phyloP scores from a whole-genome alignment of 2,888 invertebrate species.

The Biston stratarius region DNA sequence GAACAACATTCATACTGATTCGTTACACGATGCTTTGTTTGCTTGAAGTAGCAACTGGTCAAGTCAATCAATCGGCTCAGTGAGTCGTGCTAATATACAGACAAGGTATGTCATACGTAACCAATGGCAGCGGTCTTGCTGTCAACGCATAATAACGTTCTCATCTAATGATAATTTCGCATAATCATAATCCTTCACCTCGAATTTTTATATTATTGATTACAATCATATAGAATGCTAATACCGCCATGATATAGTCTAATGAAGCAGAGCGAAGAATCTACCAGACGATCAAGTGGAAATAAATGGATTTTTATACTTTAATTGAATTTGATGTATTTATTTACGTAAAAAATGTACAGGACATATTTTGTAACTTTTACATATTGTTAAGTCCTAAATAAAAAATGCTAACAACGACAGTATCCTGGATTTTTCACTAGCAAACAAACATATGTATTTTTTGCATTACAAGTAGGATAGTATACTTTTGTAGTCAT shows the following conservation, averaged over 20 bases:
- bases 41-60: background rate
- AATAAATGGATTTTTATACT: no score
- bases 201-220: background rate
- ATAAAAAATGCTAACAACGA: no score
- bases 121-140: background rate
- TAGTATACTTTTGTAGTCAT: no score
- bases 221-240: background rate
- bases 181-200: background rate
- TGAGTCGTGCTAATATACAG: conserved; percentile 16
- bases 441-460: no score
- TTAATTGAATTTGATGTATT: no score
- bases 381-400: no score
- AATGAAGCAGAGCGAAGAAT: no score
- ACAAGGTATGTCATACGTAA: conserved; percentile 11
- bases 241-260: background rate
- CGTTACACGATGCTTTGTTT: conserved; percentile 4
- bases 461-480: no score
- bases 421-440: no score
- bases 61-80: conserved; percentile 15
- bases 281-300: no score
- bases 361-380: no score
- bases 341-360: no score
- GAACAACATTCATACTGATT: background rate
- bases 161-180: background rate
- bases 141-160: background rate